Evolutionary conservation across 37 sponge, comb jelly and placozoan genomes (phyloP).

Genomic region (Haliclona indistincta): DNA sequence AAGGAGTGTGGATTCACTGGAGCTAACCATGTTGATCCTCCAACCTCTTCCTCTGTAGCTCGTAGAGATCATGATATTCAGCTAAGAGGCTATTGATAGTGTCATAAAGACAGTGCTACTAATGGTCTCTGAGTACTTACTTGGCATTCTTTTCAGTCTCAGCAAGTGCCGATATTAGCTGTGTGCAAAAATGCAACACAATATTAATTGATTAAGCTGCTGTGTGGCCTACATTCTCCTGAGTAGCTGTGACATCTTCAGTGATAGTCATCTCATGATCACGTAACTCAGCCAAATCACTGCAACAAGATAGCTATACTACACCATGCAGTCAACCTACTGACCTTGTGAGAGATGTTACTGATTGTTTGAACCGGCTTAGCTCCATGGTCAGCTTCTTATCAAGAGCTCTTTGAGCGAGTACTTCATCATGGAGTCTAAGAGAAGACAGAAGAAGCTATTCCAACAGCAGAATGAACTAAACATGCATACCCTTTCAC

Average conservation of each 20-base stretch:
- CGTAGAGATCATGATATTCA: conserved; percentile 96
- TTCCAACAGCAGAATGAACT: not conserved
- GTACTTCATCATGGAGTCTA: conserved; percentile 91
- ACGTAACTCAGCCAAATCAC: conserved; percentile 68
- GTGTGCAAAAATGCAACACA: conserved; percentile 4
- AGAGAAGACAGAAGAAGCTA: not conserved
- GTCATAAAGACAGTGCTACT: conserved; percentile 2
- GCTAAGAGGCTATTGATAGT: conserved; percentile 56
- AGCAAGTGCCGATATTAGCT: conserved; percentile 76
- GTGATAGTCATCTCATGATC: conserved; percentile 73
- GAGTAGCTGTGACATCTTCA: conserved; percentile 61
- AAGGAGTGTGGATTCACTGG: not conserved
- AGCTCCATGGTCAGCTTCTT: conserved; percentile 84
- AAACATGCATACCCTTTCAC: conserved; percentile 69
- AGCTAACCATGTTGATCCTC: conserved; percentile 67
- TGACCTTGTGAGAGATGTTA: conserved; percentile 71
- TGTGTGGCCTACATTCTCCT: conserved; percentile 50
- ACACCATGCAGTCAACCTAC: not conserved
- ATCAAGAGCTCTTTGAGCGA: conserved; percentile 93
- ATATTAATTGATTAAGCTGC: not conserved
- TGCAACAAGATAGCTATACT: conserved; percentile 14
- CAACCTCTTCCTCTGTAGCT: conserved; percentile 90
- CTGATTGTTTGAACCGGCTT: conserved; percentile 67
- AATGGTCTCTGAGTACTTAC: conserved; percentile 29
- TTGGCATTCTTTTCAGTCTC: conserved; percentile 89